These are phyloP conservation scores for Panagrolaimus sp. DNA, from an alignment of 1,140 invertebrate genomes.

Conservation along the genomic window DNA sequence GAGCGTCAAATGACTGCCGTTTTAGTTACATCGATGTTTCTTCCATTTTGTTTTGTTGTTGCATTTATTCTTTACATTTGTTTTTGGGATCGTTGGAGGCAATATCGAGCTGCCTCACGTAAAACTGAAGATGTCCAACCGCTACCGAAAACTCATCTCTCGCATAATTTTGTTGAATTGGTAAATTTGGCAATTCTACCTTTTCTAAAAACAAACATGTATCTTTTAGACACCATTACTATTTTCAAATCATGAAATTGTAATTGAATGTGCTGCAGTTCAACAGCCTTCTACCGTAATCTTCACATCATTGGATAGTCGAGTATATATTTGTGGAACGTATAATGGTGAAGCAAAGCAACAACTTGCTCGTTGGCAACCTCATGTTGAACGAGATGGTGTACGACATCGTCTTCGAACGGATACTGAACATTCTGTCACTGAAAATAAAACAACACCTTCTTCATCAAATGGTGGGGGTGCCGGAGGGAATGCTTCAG, in stretches of 20 bases:
- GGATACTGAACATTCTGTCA: background rate
- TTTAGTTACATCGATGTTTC: slow-evolving; percentile 37
- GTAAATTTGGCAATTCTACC: background rate
- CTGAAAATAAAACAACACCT: background rate
- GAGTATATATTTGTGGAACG: slow-evolving; percentile 8
- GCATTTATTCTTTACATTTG: slow-evolving; percentile 50
- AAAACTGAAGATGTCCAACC: slow-evolving; percentile 1
- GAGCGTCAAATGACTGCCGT: slow-evolving; percentile 45
- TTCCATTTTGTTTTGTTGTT: slow-evolving; percentile 44
- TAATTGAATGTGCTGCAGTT: background rate
- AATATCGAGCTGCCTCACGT: slow-evolving; percentile 25
- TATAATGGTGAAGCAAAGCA: background rate
- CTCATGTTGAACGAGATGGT: background rate
- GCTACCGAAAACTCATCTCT: background rate
- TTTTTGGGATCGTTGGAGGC: slow-evolving; percentile 45
- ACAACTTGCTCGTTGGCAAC: background rate
- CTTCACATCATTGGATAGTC: slow-evolving; percentile 1
- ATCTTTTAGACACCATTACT: background rate
- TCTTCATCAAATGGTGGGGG: background rate
- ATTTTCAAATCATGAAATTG: background rate
- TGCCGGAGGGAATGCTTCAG: background rate
- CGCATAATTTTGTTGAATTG: slow-evolving; percentile 12
- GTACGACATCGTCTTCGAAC: no score
- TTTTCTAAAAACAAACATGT: background rate
- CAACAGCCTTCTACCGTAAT: background rate